A percentile compares a stretch with the other conserved stretches of the same genome.
Conservation (phyloP, 2,797 vertebrate species). For the Pangasius mekongensis region DNA sequence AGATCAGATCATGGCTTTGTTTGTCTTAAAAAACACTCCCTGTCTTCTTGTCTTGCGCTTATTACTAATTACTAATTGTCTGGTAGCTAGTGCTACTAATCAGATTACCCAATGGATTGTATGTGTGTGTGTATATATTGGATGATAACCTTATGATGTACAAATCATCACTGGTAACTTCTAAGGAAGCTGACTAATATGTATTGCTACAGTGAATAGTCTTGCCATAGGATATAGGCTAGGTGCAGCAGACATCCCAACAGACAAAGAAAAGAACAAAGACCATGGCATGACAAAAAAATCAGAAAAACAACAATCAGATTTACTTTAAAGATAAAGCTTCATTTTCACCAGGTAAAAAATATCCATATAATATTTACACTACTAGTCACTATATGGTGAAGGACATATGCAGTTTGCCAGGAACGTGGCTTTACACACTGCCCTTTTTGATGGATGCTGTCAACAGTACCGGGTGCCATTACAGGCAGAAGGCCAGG, state of each 20-base stretch:
- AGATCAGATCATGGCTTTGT: conserved; percentile 17
- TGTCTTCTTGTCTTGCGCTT: not conserved
- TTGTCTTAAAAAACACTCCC: conserved; percentile 29
- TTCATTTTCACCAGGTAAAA: not conserved
- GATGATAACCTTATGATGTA: no score
- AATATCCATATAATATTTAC: not conserved
- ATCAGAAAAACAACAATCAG: not conserved
- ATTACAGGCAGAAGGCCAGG: not conserved
- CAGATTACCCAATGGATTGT: not conserved
- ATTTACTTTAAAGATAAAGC: not conserved
- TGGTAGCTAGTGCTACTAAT: conserved; percentile 9
- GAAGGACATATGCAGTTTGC: not conserved
- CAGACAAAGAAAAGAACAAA: not conserved
- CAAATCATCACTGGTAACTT: no score
- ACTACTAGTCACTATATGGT: not conserved
- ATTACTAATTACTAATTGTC: conserved; percentile 27
- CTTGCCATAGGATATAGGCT: not conserved
- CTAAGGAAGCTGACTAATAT: no score
- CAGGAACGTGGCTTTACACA: not conserved
- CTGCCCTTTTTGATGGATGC: not conserved
- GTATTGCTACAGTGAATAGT: no score
- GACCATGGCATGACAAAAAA: not conserved
- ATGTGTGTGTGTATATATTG: not conserved
- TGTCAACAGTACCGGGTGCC: not conserved
- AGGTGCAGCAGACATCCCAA: not conserved